Evolutionary conservation across 1,140 invertebrate species (phyloP), one percentile per base, ranked within the genome.

Genomic region (Drosophila ohnishii): DNA sequence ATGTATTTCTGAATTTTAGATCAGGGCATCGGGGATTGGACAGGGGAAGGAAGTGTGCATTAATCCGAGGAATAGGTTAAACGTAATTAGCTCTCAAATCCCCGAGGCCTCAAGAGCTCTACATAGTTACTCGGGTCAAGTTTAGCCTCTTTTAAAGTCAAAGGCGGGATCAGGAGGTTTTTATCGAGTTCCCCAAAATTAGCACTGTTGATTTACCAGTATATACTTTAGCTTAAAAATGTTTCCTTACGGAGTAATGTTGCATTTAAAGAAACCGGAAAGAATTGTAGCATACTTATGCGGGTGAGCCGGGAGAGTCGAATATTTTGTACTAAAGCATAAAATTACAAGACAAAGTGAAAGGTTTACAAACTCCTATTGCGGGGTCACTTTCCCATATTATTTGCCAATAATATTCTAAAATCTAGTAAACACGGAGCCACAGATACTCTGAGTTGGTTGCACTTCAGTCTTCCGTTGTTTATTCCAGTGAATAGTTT

Each of bases 1-100:
- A 35, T 57, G n/a, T 34, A 19, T 42, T 67, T 30, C 13, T 53
- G 62, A 40, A 67, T 70, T 22, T 67, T 2, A 25, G 6, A 59
- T 63, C 19, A 5, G 3, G 9, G n/a, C 5, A 7, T 40, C 1
- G 28, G 25, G 22, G 11, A 32, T 34, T 42, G 60, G 64, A 34
- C 45, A 65, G n/a, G 9, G 9, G 11, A n/a, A 7, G 57, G 25
- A 22, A 14, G 11, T 28, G 34, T 13, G 16, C 6, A 6, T 1
- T 44, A 65, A 53, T 53, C 37, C 30, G 14, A 25, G 6, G 19
- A 51, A 51, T 14, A 25, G 25, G 13, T 66, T 48, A 11, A 22
- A 8, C 16, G 37, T 48, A 39, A 61, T 61, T 48, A 32, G 34
- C 10, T 47, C 9, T 34, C n/a, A 61, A n/a, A 13, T 61, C 58